Evolutionary conservation across 2,888 invertebrate genomes (phyloP).

Genomic region (Pollenia labialis): DNA sequence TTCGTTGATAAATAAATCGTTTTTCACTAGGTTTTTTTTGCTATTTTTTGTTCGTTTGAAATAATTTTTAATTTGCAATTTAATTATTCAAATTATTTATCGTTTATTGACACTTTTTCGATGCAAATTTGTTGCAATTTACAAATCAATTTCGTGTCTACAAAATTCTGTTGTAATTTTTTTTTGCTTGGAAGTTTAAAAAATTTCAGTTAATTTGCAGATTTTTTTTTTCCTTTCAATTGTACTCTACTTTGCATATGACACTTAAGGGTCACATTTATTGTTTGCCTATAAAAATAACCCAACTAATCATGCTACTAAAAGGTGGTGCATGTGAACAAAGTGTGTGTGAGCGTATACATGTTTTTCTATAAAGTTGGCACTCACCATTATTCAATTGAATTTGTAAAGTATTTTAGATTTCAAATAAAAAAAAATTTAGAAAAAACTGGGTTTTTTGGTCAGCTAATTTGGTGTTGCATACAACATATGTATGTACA

Average conservation of each 20-base stretch:
- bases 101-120: neutral
- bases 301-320: conserved; percentile 32
- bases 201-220: conserved; percentile 1
- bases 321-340: neutral
- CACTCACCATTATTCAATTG: conserved; percentile 3
- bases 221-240: conserved; percentile 6
- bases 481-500: conserved; percentile 14
- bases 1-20: neutral
- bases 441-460: conserved; percentile 70
- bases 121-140: neutral
- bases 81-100: neutral
- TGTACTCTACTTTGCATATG: conserved; percentile 56
- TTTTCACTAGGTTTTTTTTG: no score
- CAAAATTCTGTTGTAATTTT: neutral
- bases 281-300: conserved; percentile 40
- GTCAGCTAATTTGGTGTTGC: conserved; percentile 67
- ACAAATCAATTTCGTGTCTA: neutral
- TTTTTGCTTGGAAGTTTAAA: neutral
- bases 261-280: conserved; percentile 67
- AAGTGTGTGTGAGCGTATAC: neutral
- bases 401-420: conserved; percentile 25
- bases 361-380: neutral
- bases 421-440: conserved; percentile 1
- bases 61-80: no score
- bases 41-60: no score